Evolutionary conservation across 2,113 vertebrate species (phyloP).

Genomic region (Heptranchias perlo): DNA sequence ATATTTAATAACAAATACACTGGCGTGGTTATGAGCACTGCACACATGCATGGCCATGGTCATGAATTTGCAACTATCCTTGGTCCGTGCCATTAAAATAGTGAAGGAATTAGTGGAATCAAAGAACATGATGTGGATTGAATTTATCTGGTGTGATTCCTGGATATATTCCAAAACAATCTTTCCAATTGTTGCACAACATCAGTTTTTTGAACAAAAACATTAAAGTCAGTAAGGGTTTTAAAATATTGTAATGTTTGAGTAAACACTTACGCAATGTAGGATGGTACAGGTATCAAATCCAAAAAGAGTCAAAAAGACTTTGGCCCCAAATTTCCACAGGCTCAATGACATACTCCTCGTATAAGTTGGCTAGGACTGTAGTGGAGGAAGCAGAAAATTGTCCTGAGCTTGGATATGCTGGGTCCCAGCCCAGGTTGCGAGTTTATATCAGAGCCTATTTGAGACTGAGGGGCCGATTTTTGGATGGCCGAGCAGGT

Average conservation of each 20-base stretch:
- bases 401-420: background rate
- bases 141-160: background rate
- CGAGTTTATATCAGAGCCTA: background rate
- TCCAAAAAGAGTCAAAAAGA: too few species aligned
- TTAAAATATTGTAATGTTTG: too few species aligned
- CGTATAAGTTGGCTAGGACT: background rate
- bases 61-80: background rate
- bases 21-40: background rate
- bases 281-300: too few species aligned
- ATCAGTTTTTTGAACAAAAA: background rate
- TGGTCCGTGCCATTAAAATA: background rate
- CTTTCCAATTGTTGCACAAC: background rate
- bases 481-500: too few species aligned
- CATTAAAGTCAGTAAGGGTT: too few species aligned
- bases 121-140: background rate
- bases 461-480: too few species aligned
- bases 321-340: background rate
- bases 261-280: too few species aligned
- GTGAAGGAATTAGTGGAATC: background rate
- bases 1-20: background rate
- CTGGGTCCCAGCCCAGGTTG: background rate
- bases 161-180: background rate
- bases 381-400: background rate
- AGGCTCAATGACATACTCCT: background rate
- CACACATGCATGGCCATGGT: background rate